Base-by-base conservation (phyloP, 2,113 vertebrate genomes). In the Sinosuthora webbiana region DNA sequence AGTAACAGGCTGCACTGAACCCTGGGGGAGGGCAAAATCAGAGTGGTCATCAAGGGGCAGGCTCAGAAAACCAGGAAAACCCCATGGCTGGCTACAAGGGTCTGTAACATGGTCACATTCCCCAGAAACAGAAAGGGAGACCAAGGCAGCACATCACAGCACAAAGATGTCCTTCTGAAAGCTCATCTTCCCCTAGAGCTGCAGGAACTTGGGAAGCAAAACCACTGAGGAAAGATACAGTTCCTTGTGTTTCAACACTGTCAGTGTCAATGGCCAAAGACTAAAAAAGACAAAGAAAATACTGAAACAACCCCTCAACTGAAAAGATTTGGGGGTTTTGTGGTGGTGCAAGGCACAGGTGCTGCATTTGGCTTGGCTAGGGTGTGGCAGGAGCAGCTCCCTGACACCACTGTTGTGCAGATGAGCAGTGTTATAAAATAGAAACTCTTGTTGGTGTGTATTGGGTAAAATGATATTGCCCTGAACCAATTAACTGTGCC, bases 51-150 rank as follows among this genome's bases (percentile, higher is more conserved):
- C 13, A 44, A 52, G 37, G 3, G 27, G 15, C 11, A 68, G 44
- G 21, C 31, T 74, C 41, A 82, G 60, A 70, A 90, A 73, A 45
- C 2, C 23, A 71, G 39, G 31, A 75, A 67, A 44, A 62, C 27
- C 14, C 90, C 28, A 14, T 9, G 53, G 56, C 42, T 70, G 37
- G 4, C 60, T 56, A 8, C 25, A 78, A n/a, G 30, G 10, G 7
- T 62, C 31, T 1, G 0, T 31, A 74, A 50, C 23, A 31, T 11
- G 39, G 41, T 42, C 0, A 0, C 1, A 2, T 15, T 37, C 9
- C 24, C 31, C 47, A n/a, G 9, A 49, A 55, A 22, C 31, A 22
- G n/a, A 80, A 73, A 53, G 47, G 23, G 15, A 84, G 53, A 44
- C 15, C 35, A 52, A 70, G 25, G 55, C 50, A 79, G 28, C 2